phyloP scores from a whole-genome alignment of 2,113 vertebrate species.

The Chaetodon trifascialis region DNA sequence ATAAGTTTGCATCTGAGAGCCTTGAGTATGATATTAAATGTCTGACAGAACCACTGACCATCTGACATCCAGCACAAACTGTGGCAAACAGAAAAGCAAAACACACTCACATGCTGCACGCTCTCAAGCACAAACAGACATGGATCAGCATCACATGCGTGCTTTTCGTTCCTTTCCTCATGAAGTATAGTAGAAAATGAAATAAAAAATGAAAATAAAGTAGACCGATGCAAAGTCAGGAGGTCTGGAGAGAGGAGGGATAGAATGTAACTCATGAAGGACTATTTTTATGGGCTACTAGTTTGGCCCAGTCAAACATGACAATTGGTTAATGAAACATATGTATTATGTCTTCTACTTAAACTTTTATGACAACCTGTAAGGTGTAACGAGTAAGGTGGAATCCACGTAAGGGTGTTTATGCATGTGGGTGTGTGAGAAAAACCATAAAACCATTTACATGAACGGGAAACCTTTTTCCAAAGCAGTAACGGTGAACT shows the following conservation, averaged over 20 bases:
- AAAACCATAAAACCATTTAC: background rate
- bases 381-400: background rate
- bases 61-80: slow-evolving; percentile 34
- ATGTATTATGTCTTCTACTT: background rate
- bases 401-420: background rate
- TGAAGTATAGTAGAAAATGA: background rate
- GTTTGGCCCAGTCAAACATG: slow-evolving; percentile 1
- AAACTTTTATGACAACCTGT: background rate
- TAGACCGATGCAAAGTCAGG: background rate
- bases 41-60: slow-evolving; percentile 34
- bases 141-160: slow-evolving; percentile 6
- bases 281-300: background rate
- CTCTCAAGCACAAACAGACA: background rate
- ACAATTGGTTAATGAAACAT: background rate
- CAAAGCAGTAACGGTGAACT: background rate
- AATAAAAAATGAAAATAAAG: slow-evolving; percentile 4
- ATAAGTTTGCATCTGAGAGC: slow-evolving; percentile 60
- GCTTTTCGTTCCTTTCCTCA: background rate
- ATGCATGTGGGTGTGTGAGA: background rate
- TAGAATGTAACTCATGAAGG: background rate
- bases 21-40: slow-evolving; percentile 75
- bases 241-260: background rate
- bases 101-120: background rate
- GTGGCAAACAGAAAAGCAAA: slow-evolving; percentile 39
- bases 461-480: background rate